Evolutionary conservation across 2,797 vertebrate genomes (phyloP).

Genomic region (Enteromius viviparus): DNA sequence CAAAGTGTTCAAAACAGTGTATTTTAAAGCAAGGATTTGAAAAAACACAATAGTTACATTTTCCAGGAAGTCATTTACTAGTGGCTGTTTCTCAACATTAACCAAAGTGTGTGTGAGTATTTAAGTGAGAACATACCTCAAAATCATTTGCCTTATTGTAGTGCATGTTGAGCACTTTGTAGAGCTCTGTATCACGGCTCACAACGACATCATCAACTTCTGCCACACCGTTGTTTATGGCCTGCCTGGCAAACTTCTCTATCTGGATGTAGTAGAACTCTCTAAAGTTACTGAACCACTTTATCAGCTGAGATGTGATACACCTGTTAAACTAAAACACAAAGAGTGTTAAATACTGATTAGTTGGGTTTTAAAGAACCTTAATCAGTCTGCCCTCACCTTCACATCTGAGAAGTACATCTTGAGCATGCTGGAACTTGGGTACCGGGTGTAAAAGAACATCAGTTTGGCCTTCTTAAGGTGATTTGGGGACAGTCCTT

Average conservation of each 20-base stretch:
- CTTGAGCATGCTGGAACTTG: constrained; percentile 99
- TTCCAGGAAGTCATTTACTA: neutral
- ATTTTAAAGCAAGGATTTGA: constrained; percentile 2
- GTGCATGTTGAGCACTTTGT: constrained; percentile 88
- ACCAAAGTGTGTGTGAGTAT: constrained; percentile 9
- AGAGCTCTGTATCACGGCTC: constrained; percentile 88
- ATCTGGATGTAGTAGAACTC: constrained; percentile 98
- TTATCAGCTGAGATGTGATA: constrained; percentile 95
- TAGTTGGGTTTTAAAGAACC: neutral
- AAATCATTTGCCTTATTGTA: constrained; percentile 94
- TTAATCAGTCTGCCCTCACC: constrained; percentile 78
- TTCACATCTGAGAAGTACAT: constrained; percentile 99
- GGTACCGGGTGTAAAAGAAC: constrained; percentile 99
- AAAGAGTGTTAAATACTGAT: constrained; percentile 37
- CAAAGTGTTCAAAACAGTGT: neutral
- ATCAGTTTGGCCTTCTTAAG: constrained; percentile 99
- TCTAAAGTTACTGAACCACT: constrained; percentile 98
- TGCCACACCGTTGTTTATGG: constrained; percentile 76
- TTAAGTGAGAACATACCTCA: constrained; percentile 78
- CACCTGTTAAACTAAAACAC: constrained; percentile 88
- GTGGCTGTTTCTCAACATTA: neutral
- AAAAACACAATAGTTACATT: neutral
- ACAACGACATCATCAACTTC: constrained; percentile 77
- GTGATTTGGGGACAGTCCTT: constrained; percentile 97
- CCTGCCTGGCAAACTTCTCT: constrained; percentile 91